A percentile compares a stretch with the other conserved stretches of the same genome.
phyloP scores from a whole-genome alignment of 2,888 invertebrate genomes.

The Agrotis ipsilon region DNA sequence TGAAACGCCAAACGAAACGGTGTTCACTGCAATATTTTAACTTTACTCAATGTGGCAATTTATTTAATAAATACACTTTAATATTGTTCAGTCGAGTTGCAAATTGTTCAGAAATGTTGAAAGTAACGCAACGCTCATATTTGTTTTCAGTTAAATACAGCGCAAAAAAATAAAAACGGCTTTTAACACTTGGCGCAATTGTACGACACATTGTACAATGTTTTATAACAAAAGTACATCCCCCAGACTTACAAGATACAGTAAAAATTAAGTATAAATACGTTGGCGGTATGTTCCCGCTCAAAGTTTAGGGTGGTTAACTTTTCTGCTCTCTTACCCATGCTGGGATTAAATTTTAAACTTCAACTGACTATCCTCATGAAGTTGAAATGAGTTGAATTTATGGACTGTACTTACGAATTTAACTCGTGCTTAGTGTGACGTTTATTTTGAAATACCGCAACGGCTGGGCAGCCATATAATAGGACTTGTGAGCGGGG shows the following conservation, averaged over 20 bases:
- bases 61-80: not conserved
- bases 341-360: slow-evolving; percentile 87
- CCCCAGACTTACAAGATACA: slow-evolving; percentile 39
- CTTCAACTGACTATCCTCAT: slow-evolving; percentile 83
- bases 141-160: slow-evolving; percentile 12
- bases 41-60: not conserved
- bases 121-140: not conserved
- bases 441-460: slow-evolving; percentile 55
- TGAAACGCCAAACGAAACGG: not conserved
- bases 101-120: not conserved
- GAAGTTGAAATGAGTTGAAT: slow-evolving; percentile 85
- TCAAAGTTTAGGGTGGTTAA: slow-evolving; percentile 83
- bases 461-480: slow-evolving; percentile 12
- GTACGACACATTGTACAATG: slow-evolving; percentile 1
- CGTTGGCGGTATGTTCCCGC: slow-evolving; percentile 62
- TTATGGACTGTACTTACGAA: slow-evolving; percentile 78
- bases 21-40: not conserved
- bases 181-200: not conserved
- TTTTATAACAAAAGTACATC: slow-evolving; percentile 15
- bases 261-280: slow-evolving; percentile 64
- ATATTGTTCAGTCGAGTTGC: not conserved
- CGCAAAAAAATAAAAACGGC: not conserved
- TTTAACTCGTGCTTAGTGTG: slow-evolving; percentile 67
- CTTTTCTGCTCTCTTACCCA: slow-evolving; percentile 85
- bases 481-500: slow-evolving; percentile 35